A percentile compares a stretch with the other conserved stretches of the same genome.
Conservation (phyloP, 2,797 vertebrate genomes). For the Pangasius macronema region DNA sequence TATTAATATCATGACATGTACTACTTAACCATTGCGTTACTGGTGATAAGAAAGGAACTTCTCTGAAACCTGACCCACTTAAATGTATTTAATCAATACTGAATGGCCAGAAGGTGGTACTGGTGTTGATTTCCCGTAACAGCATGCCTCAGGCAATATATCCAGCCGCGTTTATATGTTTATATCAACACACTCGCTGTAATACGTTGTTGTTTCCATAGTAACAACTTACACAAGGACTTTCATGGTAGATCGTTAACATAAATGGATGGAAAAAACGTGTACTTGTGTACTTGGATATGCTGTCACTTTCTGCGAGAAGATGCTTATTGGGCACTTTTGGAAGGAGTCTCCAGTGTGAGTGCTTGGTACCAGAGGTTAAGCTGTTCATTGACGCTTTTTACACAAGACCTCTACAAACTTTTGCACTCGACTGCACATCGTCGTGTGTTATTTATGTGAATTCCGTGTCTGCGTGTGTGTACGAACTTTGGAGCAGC, state of each 20-base stretch:
- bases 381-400: not conserved
- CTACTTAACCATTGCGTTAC: not conserved
- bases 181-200: not conserved
- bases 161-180: not conserved
- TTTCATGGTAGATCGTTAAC: not conserved
- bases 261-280: not conserved
- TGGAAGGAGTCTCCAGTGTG: not conserved
- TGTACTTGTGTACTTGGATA: not conserved
- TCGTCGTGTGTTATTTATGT: not conserved
- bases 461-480: not conserved
- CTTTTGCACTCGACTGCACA: not conserved
- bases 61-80: not conserved
- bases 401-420: not conserved
- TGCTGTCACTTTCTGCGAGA: not conserved
- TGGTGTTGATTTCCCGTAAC: not conserved
- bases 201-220: not conserved
- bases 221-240: too few species aligned
- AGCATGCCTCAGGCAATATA: not conserved
- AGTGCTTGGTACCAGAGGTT: not conserved
- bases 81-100: not conserved
- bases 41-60: not conserved
- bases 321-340: not conserved
- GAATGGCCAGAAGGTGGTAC: not conserved
- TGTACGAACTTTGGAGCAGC: slow-evolving; percentile 71
- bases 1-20: not conserved